Base-by-base conservation (phyloP, 2,888 invertebrate species). In the Philaethria dido region DNA sequence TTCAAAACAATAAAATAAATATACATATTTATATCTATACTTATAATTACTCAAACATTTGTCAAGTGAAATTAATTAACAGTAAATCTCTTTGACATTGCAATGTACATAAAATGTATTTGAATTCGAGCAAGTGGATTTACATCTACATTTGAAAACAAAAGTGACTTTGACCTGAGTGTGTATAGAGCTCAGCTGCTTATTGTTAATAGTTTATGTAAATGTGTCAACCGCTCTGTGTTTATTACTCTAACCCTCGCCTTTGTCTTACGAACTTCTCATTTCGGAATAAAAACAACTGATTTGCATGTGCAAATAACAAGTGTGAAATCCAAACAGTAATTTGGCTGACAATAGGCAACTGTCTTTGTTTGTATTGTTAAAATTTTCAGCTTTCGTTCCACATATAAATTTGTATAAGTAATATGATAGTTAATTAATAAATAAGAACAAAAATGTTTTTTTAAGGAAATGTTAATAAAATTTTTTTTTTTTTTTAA, bases 291-390 rank as follows among this genome's bases (percentile, higher is more conserved):
- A 83, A 88, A 90, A 90, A 90, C 90, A 90, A 81, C 82, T 86
- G 86, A 91, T 92, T 92, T 92, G 89, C 92, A 92, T 92, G 87
- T 86, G 87, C 88, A 91, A 92, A 92, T 90, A 90, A 86, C 86
- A 80, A 77, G 89, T 88, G 89, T 83, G 89, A 85, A 88, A 88
- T 86, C 85, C 84, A 90, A 91, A 92, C 84, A 92, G 86, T 83
- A 91, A 91, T 92, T 92, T 86, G 78, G 84, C 75, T 82, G 85
- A 91, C 88, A 91, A 91, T 90, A 75, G 73, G 72, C 90, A 90
- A n/a, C 86, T 90, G 92, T 77, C 87, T 78, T 72, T 71, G 69
- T 39, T 72, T 70, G 74, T 71, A 6, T 59, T 44, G 16, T 6
- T 55, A 20, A 54, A 45, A 14, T n/a, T 6, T 6, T 8, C n/a